These are phyloP conservation scores for Cyprinus carpio DNA, from an alignment of 2,113 vertebrate species.

Conservation along the genomic window DNA sequence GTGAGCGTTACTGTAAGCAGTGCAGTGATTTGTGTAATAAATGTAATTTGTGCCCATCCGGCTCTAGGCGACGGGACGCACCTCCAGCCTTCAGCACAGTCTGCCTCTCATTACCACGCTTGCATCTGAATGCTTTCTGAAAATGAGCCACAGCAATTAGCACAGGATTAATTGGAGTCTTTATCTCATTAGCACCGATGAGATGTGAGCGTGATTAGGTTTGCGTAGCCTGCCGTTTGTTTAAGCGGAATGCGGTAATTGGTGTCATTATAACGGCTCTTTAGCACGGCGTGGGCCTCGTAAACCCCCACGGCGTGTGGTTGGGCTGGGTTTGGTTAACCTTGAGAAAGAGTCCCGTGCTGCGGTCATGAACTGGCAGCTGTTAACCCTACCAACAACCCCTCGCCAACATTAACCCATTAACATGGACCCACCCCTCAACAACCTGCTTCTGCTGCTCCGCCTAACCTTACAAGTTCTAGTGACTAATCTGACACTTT, in stretches of 20 bases:
- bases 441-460: slow-evolving; percentile 57
- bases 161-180: slow-evolving; percentile 99
- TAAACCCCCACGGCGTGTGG: slow-evolving; percentile 95
- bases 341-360: slow-evolving; percentile 66
- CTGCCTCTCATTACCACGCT: slow-evolving; percentile 91
- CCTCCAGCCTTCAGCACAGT: slow-evolving; percentile 80
- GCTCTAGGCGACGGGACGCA: slow-evolving; percentile 77
- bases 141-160: slow-evolving; percentile 97
- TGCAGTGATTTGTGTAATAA: slow-evolving; percentile 56
- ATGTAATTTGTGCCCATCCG: slow-evolving; percentile 60
- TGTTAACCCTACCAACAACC: slow-evolving; percentile 62
- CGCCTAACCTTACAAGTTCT: slow-evolving; percentile 64
- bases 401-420: slow-evolving; percentile 63
- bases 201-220: slow-evolving; percentile 99
- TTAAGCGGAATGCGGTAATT: slow-evolving; percentile 99
- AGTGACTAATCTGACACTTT: background rate
- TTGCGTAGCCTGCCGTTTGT: slow-evolving; percentile 95
- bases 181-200: slow-evolving; percentile 99
- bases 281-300: slow-evolving; percentile 89
- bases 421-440: slow-evolving; percentile 51
- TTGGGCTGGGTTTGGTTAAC: slow-evolving; percentile 78
- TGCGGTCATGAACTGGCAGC: slow-evolving; percentile 58
- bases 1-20: slow-evolving; percentile 23
- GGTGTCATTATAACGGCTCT: slow-evolving; percentile 97
- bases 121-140: slow-evolving; percentile 95